Conservation (phyloP, 2,797 vertebrate species). For the Anableps anableps region DNA sequence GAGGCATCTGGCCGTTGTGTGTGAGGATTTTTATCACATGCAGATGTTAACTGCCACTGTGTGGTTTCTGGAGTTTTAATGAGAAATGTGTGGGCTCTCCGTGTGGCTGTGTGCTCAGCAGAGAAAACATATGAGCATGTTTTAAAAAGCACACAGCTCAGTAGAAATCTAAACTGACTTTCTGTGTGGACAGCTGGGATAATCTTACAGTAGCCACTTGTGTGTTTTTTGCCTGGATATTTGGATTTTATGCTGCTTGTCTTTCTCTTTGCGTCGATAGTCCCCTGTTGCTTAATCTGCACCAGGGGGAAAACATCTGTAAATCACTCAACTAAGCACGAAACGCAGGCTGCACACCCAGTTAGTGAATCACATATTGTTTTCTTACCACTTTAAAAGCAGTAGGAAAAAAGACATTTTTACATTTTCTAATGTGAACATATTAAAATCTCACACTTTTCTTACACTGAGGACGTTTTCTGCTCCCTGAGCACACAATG, state of each 20-base stretch:
- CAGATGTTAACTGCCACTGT: slow-evolving; percentile 29
- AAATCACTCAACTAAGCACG: slow-evolving; percentile 17
- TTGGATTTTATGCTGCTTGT: slow-evolving; percentile 13
- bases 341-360: slow-evolving; percentile 13
- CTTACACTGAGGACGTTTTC: background rate
- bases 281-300: slow-evolving; percentile 18
- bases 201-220: slow-evolving; percentile 13
- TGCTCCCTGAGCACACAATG: background rate
- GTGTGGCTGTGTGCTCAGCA: slow-evolving; percentile 16
- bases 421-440: background rate
- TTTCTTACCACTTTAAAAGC: slow-evolving; percentile 1
- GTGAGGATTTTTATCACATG: slow-evolving; percentile 2
- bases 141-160: background rate
- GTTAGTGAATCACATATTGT: slow-evolving; percentile 14
- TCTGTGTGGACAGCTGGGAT: slow-evolving; percentile 16
- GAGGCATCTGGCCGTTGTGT: slow-evolving; percentile 1
- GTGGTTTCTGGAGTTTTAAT: slow-evolving; percentile 31
- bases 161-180: slow-evolving; percentile 2
- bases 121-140: slow-evolving; percentile 1
- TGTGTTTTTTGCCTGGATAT: slow-evolving; percentile 1
- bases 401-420: background rate
- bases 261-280: background rate
- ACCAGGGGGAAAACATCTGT: slow-evolving; percentile 44
- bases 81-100: slow-evolving; percentile 41
- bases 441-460: background rate